Conservation (phyloP, 1,140 invertebrate genomes). For the Limonius californicus region DNA sequence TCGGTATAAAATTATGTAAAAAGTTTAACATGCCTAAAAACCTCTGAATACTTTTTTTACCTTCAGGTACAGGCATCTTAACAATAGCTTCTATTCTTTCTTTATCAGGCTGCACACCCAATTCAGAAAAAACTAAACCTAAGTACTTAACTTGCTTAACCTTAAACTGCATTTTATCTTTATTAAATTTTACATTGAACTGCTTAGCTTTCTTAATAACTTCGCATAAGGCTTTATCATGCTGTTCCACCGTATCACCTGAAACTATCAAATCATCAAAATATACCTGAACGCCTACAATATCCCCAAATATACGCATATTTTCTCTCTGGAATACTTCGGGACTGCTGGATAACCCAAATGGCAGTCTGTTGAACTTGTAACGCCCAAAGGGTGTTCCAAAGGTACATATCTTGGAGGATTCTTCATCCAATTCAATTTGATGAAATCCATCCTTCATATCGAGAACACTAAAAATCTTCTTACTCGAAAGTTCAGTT, state of each 20-base stretch:
- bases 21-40: slow-evolving; percentile 42
- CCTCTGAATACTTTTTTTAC: slow-evolving; percentile 33
- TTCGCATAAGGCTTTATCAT: slow-evolving; percentile 28
- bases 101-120: slow-evolving; percentile 40
- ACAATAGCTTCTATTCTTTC: slow-evolving; percentile 42
- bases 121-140: slow-evolving; percentile 38
- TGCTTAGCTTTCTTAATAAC: slow-evolving; percentile 37
- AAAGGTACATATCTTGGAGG: slow-evolving; percentile 17
- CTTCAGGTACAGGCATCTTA: slow-evolving; percentile 35
- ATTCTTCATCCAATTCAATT: not conserved
- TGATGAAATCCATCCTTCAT: slow-evolving; percentile 2
- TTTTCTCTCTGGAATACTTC: slow-evolving; percentile 38
- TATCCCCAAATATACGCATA: slow-evolving; percentile 32
- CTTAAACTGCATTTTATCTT: slow-evolving; percentile 37
- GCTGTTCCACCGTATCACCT: slow-evolving; percentile 27
- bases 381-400: slow-evolving; percentile 30
- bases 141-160: not conserved
- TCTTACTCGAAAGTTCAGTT: not conserved
- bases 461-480: not conserved
- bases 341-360: slow-evolving; percentile 30
- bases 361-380: slow-evolving; percentile 23
- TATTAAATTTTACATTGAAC: slow-evolving; percentile 42
- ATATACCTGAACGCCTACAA: slow-evolving; percentile 33
- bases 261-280: slow-evolving; percentile 42
- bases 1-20: slow-evolving; percentile 38